Evolutionary conservation across 53 echinoderm and acorn worm genomes (phyloP).

Genomic region (Holothuria scabra): DNA sequence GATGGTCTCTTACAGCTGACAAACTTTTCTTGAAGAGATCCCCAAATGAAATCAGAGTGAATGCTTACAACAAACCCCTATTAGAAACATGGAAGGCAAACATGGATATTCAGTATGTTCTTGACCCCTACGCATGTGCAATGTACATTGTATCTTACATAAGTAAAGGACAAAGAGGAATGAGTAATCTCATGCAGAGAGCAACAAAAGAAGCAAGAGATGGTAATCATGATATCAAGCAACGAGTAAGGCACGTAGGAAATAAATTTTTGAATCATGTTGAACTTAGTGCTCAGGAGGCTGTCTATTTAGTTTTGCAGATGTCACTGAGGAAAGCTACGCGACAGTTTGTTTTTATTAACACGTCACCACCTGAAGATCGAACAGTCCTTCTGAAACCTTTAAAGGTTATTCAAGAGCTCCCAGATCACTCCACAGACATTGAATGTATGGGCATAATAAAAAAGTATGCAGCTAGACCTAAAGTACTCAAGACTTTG

Average conservation of each 20-base stretch:
- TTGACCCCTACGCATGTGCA: constrained; percentile 65
- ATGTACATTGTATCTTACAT: constrained; percentile 66
- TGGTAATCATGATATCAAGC: constrained; percentile 21
- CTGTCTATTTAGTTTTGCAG: constrained; percentile 52
- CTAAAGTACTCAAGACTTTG: constrained; percentile 30
- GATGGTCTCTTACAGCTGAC: constrained; percentile 25
- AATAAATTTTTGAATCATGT: constrained; percentile 47
- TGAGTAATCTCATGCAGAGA: constrained; percentile 46
- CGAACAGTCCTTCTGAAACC: constrained; percentile 39
- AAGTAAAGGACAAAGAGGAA: constrained; percentile 62
- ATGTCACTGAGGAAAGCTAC: constrained; percentile 49
- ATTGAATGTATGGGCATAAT: constrained; percentile 22
- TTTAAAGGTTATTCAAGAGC: constrained; percentile 33
- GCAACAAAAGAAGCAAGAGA: constrained; percentile 52
- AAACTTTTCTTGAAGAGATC: constrained; percentile 60
- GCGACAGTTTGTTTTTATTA: constrained; percentile 47
- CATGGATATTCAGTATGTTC: no score
- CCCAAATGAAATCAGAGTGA: constrained; percentile 54
- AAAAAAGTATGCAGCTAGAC: constrained; percentile 41
- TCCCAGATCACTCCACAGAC: constrained; percentile 51
- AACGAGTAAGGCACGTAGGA: constrained; percentile 37
- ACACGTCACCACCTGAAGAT: constrained; percentile 48
- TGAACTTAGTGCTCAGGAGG: constrained; percentile 55
- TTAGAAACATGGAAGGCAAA: constrained; percentile 70
- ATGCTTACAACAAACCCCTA: constrained; percentile 58